Evolutionary conservation across 2,797 vertebrate genomes (phyloP).

Genomic region (Manis javanica): DNA sequence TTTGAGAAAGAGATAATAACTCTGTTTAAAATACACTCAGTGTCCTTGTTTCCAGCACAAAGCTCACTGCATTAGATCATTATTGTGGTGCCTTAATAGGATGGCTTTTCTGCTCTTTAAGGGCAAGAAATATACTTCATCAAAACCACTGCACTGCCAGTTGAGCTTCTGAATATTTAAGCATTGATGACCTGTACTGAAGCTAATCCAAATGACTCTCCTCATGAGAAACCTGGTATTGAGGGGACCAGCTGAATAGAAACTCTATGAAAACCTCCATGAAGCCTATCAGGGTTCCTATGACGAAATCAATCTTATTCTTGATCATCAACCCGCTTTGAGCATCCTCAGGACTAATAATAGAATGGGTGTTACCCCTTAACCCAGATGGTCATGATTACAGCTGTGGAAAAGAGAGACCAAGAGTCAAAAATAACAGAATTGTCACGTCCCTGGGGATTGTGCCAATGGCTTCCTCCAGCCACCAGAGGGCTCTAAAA

Average conservation of each 20-base stretch:
- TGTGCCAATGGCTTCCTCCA: not conserved
- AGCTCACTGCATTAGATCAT: not conserved
- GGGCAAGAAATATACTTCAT: not conserved
- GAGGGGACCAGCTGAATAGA: not conserved
- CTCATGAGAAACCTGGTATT: not conserved
- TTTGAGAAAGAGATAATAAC: not conserved
- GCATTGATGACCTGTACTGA: not conserved
- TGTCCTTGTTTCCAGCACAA: not conserved
- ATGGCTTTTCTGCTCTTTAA: not conserved
- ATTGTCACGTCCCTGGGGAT: not conserved
- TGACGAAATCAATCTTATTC: not conserved
- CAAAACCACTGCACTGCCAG: not conserved
- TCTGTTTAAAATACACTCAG: not conserved
- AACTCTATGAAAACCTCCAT: not conserved
- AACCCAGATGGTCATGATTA: not conserved
- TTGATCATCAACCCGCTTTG: not conserved
- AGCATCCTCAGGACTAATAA: not conserved
- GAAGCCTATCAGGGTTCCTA: not conserved
- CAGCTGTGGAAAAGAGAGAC: not conserved
- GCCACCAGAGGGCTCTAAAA: not conserved
- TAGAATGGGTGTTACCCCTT: not conserved
- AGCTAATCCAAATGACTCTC: not conserved
- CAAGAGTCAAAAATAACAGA: not conserved
- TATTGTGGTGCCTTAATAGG: not conserved
- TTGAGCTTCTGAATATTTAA: constrained; percentile 16